Conservation (phyloP, 1,140 invertebrate species). For the Contarinia nasturtii region DNA sequence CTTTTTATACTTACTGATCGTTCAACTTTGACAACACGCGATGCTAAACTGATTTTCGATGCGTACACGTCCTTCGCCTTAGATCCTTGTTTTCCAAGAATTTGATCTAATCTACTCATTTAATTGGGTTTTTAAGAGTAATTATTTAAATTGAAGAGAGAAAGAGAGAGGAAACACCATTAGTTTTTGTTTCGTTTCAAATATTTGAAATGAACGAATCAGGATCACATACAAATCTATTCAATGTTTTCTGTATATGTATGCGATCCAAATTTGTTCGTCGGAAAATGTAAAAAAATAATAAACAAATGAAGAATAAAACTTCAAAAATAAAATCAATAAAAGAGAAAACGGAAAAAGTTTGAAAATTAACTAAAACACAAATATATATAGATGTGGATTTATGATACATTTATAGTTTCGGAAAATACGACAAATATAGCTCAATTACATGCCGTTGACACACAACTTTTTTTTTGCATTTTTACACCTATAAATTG, state of each 20-base stretch:
- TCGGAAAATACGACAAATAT: no score
- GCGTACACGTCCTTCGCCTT: slow-evolving; percentile 87
- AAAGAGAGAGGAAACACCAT: not conserved
- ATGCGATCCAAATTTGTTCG: no score
- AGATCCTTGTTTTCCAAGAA: slow-evolving; percentile 80
- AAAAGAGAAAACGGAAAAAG: not conserved
- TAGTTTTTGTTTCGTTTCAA: no score
- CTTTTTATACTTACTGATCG: slow-evolving; percentile 49
- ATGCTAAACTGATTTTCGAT: slow-evolving; percentile 80
- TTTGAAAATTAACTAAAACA: not conserved
- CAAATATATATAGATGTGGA: not conserved
- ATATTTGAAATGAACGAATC: no score
- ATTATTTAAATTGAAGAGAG: not conserved
- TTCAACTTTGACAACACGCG: slow-evolving; percentile 86
- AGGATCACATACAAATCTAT: no score
- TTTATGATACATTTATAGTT: no score
- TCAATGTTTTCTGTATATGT: no score
- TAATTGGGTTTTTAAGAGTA: not conserved
- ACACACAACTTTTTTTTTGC: no score
- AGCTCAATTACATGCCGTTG: no score
- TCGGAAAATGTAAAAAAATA: no score
- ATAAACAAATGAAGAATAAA: not conserved
- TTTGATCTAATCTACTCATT: slow-evolving; percentile 65
- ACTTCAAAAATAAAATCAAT: not conserved
- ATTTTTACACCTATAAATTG: no score